A percentile compares a stretch with the other conserved stretches of the same genome.
Evolutionary conservation across 2,113 vertebrate species (phyloP).

Genomic region (Apodemus speciosus): DNA sequence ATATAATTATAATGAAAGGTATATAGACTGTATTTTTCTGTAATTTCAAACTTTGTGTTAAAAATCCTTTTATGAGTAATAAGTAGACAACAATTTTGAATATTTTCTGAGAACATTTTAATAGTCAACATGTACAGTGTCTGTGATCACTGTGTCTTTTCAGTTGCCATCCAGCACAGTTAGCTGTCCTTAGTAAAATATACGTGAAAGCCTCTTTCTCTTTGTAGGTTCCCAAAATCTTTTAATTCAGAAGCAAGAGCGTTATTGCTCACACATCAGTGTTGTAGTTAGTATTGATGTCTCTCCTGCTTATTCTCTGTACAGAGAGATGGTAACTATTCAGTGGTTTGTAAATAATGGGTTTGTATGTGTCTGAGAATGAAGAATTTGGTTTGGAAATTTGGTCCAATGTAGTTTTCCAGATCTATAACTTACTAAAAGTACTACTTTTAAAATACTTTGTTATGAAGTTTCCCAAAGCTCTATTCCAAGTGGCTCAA

Average conservation of each 20-base stretch:
- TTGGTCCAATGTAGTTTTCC: not conserved
- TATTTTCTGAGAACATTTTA: constrained; percentile 52
- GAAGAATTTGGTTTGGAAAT: constrained; percentile 1
- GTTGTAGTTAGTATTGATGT: not conserved
- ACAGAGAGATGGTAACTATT: not conserved
- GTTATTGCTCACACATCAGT: not conserved
- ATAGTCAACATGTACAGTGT: not conserved
- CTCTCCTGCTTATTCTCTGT: not conserved
- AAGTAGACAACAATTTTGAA: constrained; percentile 28
- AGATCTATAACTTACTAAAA: not conserved
- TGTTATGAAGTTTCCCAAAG: constrained; percentile 28
- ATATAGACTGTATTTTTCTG: not conserved
- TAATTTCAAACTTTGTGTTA: constrained; percentile 21
- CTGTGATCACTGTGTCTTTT: not conserved
- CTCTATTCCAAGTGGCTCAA: not conserved
- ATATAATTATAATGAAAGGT: not conserved
- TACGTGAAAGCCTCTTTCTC: not conserved
- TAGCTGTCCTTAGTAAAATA: not conserved
- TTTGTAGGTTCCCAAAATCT: not conserved
- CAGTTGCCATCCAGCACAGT: not conserved
- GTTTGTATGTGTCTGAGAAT: not conserved
- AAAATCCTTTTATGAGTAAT: constrained; percentile 26
- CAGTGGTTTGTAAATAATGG: not conserved
- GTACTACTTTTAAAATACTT: constrained; percentile 19
- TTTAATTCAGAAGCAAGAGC: constrained; percentile 17